Percentiles rank a stretch among this genome's conserved stretches.
phyloP scores from a whole-genome alignment of 2,113 vertebrate species.

The Phylloscopus trochilus region DNA sequence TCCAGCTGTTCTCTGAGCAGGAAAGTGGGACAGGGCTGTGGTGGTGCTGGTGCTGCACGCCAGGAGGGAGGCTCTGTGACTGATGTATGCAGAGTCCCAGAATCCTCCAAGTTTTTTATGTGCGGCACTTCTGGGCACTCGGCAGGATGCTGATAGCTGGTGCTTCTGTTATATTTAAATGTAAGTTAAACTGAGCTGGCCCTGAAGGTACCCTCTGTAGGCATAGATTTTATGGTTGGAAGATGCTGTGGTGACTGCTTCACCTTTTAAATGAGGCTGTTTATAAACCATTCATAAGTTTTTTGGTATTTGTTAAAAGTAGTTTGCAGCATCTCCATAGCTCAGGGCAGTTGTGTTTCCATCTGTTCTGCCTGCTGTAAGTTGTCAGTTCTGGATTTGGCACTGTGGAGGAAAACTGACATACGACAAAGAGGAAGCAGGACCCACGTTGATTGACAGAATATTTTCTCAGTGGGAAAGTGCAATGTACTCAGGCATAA shows the following conservation, averaged over 20 bases:
- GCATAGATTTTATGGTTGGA: not conserved
- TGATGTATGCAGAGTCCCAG: fast-evolving
- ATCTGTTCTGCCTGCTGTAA: constrained; percentile 48
- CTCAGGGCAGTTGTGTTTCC: constrained; percentile 47
- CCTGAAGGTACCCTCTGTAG: not conserved
- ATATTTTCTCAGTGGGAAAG: constrained; percentile 46
- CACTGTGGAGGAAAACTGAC: constrained; percentile 26
- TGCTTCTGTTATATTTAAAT: not conserved
- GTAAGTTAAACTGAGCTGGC: not conserved
- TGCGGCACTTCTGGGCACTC: not conserved
- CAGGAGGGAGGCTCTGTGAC: not conserved
- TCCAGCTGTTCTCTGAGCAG: not conserved
- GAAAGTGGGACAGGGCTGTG: not conserved
- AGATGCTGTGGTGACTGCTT: not conserved
- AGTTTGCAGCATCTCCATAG: constrained; percentile 5
- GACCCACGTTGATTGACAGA: constrained; percentile 12
- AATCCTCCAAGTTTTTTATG: not conserved
- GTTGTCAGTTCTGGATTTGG: constrained; percentile 42
- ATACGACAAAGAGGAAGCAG: not conserved
- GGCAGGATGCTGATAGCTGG: not conserved
- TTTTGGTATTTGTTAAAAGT: constrained; percentile 10
- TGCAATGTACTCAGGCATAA: constrained; percentile 14
- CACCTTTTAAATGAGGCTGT: not conserved
- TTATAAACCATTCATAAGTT: not conserved
- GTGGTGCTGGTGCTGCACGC: not conserved